A percentile compares a stretch with the other conserved stretches of the same genome.
Evolutionary conservation across 2,888 invertebrate species (phyloP).

Genomic region (Scaptomyza tumidula): DNA sequence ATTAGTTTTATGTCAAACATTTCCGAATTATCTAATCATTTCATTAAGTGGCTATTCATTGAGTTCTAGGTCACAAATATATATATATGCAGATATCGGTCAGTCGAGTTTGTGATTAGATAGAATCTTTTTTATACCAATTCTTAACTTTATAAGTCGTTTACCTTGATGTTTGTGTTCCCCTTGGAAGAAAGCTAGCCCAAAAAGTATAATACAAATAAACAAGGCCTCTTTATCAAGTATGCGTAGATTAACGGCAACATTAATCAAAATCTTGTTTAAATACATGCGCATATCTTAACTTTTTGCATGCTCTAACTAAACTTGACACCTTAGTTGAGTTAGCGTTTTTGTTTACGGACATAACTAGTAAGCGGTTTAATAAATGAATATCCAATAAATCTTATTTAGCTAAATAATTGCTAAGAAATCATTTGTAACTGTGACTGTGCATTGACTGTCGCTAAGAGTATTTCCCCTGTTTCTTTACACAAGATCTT

Average conservation of each 20-base stretch:
- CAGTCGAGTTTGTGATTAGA: constrained; percentile 24
- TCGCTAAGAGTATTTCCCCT: constrained; percentile 11
- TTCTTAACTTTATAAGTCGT: no score
- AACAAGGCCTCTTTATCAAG: constrained; percentile 1
- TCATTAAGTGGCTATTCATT: constrained; percentile 11
- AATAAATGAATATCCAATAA: not conserved
- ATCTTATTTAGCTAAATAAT: not conserved
- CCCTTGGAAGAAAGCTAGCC: constrained; percentile 5
- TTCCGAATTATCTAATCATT: constrained; percentile 4
- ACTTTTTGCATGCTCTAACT: no score
- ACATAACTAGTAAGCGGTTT: not conserved
- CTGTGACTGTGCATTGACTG: constrained; percentile 3
- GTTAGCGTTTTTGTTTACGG: not conserved
- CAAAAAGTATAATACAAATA: not conserved
- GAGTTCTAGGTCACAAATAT: constrained; percentile 28
- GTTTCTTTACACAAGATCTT: constrained; percentile 26
- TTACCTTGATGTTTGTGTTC: not conserved
- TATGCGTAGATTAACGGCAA: not conserved
- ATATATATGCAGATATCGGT: constrained; percentile 19
- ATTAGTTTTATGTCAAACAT: not conserved
- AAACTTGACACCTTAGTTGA: not conserved
- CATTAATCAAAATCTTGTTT: constrained; percentile 17
- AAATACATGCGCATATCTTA: constrained; percentile 7
- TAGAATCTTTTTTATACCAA: not conserved
- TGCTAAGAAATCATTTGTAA: not conserved